A percentile compares a stretch with the other conserved stretches of the same genome.
Conservation (phyloP, 2,888 invertebrate genomes). For the Euplagia quadripunctaria region DNA sequence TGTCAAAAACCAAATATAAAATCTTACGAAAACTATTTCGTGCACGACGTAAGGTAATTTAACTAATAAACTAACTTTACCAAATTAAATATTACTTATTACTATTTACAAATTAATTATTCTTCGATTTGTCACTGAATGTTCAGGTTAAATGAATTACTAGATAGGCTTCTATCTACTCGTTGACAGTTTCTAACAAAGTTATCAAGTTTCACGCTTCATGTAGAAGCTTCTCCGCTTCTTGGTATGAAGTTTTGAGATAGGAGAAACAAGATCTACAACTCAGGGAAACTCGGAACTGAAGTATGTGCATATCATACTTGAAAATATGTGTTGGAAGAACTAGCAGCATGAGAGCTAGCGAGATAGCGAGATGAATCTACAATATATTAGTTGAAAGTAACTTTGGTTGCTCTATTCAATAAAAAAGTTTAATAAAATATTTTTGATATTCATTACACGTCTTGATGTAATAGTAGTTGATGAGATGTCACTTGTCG, state of each 20-base stretch:
- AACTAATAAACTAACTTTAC: no score
- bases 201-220: conserved; percentile 43
- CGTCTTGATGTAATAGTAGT: no score
- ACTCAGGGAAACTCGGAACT: conserved; percentile 32
- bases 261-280: conserved; percentile 47
- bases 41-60: no score
- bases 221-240: conserved; percentile 27
- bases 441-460: neutral
- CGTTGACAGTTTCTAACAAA: conserved; percentile 32
- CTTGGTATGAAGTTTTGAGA: conserved; percentile 37
- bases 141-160: conserved; percentile 5
- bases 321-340: conserved; percentile 12
- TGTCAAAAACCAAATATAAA: no score
- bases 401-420: conserved; percentile 15
- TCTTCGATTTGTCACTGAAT: neutral
- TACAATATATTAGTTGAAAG: conserved; percentile 27
- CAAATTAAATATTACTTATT: no score
- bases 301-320: conserved; percentile 18
- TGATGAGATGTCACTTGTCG: no score
- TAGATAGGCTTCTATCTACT: neutral
- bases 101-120: no score
- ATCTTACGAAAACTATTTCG: no score
- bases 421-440: no score
- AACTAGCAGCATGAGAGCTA: conserved; percentile 10
- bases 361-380: conserved; percentile 25